Evolutionary conservation across 2,888 invertebrate genomes (phyloP), one percentile per base, ranked within the genome.

Genomic region (Monochamus alternatus): DNA sequence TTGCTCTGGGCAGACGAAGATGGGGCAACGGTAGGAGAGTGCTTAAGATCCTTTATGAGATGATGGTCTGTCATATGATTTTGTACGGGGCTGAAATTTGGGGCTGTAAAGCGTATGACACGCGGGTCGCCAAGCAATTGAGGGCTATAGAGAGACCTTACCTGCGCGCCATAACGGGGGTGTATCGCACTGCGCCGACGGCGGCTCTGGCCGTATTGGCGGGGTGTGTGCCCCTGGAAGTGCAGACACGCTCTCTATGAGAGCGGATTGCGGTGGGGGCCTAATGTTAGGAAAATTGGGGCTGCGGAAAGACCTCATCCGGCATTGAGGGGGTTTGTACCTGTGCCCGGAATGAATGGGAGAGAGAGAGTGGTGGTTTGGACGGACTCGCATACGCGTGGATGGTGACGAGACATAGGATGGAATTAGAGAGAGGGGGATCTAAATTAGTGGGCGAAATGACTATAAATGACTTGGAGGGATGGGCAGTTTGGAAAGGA

Each of bases 131-230:
- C 31, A 79, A 59, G 74, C 68, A 74, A 1, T 47, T 82, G 14
- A 14, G 31, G 43, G 78, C 81, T 14, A 60, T 68, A 4, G 75
- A 80, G 66, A 69, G 80, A 44, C 77, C 78, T 3, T 79, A 78
- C 43, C 66, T 80, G 10, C 44, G 80, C 3, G 69, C 64, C 8
- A 73, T 81, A 3, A 71, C 78, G 9, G 76, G 73, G 47, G 75
- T 78, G 10, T 83, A 81, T 69, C 62, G 72, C 55, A 81, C 81
- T 7, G 68, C 76, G n/a, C 74, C 78, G 9, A 78, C 72, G 3
- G 64, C 52, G n/a, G 69, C 79, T 8, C 59, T 67, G 43, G 58
- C 73, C 22, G 78, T 78, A 14, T 14, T 79, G 51, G 52, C 78
- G 14, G 77, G 78, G 2, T 68, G 51, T 38, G 44, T 68, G 12